Evolutionary conservation across 2,888 invertebrate species (phyloP).

Genomic region (Tridacna gigas): DNA sequence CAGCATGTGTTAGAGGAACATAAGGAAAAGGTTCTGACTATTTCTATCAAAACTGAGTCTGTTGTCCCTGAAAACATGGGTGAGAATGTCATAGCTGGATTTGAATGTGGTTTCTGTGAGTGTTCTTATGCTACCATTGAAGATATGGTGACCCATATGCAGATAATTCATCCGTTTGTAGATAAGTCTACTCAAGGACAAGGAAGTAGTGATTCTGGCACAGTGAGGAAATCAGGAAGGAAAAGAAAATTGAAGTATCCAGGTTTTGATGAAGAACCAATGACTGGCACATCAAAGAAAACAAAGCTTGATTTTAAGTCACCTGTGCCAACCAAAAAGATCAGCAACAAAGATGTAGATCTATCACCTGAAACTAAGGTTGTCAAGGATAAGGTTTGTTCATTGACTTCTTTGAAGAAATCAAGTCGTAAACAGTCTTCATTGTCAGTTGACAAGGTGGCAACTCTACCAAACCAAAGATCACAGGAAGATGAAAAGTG

Average conservation of each 20-base stretch:
- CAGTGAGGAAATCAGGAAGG: constrained; percentile 42
- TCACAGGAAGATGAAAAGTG: not conserved
- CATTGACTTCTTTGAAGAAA: not conserved
- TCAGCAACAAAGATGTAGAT: not conserved
- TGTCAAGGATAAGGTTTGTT: not conserved
- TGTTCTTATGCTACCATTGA: constrained; percentile 30
- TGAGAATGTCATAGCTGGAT: constrained; percentile 29
- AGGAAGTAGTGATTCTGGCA: not conserved
- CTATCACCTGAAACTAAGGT: not conserved
- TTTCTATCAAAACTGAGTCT: constrained; percentile 30
- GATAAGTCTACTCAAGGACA: constrained; percentile 11
- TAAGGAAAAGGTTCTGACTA: constrained; percentile 12
- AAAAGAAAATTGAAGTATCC: constrained; percentile 39
- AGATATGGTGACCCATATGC: constrained; percentile 51
- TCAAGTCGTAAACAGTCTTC: not conserved
- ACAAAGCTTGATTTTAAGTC: constrained; percentile 15
- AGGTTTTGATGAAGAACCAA: constrained; percentile 4
- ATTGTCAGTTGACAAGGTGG: not conserved
- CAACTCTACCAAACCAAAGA: not conserved
- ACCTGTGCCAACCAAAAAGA: not conserved
- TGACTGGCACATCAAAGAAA: not conserved
- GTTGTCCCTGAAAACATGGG: not conserved
- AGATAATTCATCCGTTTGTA: constrained; percentile 34
- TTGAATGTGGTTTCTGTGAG: constrained; percentile 45
- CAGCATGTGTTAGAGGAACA: constrained; percentile 43